Percentiles rank a stretch among this genome's conserved stretches.
phyloP scores from a whole-genome alignment of 2,113 vertebrate genomes.

The Psilopsiagon aymara region DNA sequence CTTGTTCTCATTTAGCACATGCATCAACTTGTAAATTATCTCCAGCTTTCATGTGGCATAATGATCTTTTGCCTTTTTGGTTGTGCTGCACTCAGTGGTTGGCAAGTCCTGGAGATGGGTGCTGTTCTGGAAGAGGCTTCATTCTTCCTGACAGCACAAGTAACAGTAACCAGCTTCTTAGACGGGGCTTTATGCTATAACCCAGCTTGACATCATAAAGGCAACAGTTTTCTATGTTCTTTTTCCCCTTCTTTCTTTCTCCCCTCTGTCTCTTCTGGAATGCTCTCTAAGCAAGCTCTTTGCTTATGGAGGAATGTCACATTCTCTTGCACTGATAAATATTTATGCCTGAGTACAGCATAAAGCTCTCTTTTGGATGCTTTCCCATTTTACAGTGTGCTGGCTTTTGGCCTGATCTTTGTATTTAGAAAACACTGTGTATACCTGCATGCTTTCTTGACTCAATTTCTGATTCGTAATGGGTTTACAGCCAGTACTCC shows the following conservation, averaged over 20 bases:
- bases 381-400: slow-evolving; percentile 65
- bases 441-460: slow-evolving; percentile 65
- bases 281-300: slow-evolving; percentile 65
- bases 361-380: slow-evolving; percentile 63
- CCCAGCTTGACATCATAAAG: slow-evolving; percentile 54
- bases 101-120: slow-evolving; percentile 3
- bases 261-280: slow-evolving; percentile 16
- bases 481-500: slow-evolving; percentile 5
- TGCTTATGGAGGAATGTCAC: slow-evolving; percentile 46
- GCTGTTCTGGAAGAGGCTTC: slow-evolving; percentile 35
- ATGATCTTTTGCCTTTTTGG: slow-evolving; percentile 63
- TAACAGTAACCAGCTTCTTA: slow-evolving; percentile 66
- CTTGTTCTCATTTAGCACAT: slow-evolving; percentile 50
- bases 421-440: slow-evolving; percentile 65
- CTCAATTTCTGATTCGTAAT: slow-evolving; percentile 43
- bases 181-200: slow-evolving; percentile 36
- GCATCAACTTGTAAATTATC: slow-evolving; percentile 63
- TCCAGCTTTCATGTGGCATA: slow-evolving; percentile 4
- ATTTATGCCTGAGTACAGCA: slow-evolving; percentile 68
- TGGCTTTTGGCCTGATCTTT: slow-evolving; percentile 71
- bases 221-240: background rate
- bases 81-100: slow-evolving; percentile 15
- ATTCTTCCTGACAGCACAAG: slow-evolving; percentile 52
- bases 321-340: slow-evolving; percentile 70
- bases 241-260: background rate